Base-by-base conservation (phyloP, 1,140 invertebrate species). In the Hormaphis cornu region DNA sequence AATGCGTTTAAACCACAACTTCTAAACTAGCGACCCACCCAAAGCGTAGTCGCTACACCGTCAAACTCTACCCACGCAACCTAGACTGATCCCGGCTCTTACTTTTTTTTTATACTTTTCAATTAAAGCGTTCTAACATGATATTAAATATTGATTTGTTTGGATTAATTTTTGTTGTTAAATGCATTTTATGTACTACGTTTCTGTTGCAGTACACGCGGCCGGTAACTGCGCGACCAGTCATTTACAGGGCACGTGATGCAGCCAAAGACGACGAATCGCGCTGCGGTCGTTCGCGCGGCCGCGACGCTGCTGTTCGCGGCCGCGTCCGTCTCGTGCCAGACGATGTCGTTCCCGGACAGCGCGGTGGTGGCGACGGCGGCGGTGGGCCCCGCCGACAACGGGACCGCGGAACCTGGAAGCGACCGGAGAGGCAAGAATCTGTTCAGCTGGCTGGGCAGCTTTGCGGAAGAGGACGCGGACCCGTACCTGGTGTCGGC, bases 401-500 rank as follows among this genome's bases (percentile, higher is more conserved):
- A 54, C 53, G 30, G 42, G 33, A 71, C 46, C 8, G 70, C 33
- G 24, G 50, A 10, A 10, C 24, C 58, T 26, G 46, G 37, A 5
- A 61, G 33, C 12, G 61, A 61, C 33, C 74, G 80, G 24, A 80
- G 84, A 76, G 85, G 86, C 6, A 83, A 85, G 72, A 82, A 85
- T 73, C 78, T 88, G 1, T 78, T 90, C 22, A 86, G 89, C 75
- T 88, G 86, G 82, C 83, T 91, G 26, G 88, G 88, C 7, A 76
- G 90, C 18, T 86, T 86, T 5, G 85, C 85, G 1, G 85, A 84
- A 33, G 81, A 81, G 53, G 82, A 89, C 69, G 82, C 85, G 7
- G 88, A 90, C 79, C 87, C 88, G 0, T 91, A 89, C 76, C 77
- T 89, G 71, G 83, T 86, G 18, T 83, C 82, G 73, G 81, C 85